Evolutionary conservation across 2,113 vertebrate species (phyloP).

Genomic region (Lichenostomus cassidix): DNA sequence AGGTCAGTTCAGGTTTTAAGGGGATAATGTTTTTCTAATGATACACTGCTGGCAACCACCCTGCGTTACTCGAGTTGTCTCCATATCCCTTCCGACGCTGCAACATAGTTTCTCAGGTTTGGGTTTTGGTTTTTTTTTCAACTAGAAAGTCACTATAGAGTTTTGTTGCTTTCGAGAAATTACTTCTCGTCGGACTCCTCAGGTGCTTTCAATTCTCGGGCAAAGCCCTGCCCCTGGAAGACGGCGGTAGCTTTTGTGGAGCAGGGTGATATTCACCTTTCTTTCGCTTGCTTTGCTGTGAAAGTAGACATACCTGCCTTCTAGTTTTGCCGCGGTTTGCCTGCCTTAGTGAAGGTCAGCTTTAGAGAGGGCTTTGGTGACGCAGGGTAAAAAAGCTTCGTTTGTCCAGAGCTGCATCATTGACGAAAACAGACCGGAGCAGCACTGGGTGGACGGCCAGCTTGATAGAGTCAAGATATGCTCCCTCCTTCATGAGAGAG

Average conservation of each 20-base stretch:
- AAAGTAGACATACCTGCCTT: too few species aligned
- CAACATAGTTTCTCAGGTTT: not conserved
- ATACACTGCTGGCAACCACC: not conserved
- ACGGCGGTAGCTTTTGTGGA: not conserved
- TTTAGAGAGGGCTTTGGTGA: not conserved
- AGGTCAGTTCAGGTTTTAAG: not conserved
- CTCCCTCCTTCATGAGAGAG: not conserved
- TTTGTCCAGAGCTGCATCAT: too few species aligned
- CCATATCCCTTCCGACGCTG: not conserved
- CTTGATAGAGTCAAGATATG: not conserved
- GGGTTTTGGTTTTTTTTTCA: not conserved
- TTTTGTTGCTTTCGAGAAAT: slow-evolving; percentile 13
- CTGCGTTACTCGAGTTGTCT: not conserved
- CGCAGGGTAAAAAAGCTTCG: not conserved
- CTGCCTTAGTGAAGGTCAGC: not conserved
- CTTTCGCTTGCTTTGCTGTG: not conserved
- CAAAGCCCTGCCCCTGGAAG: not conserved
- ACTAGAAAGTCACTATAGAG: not conserved
- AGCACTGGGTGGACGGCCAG: too few species aligned
- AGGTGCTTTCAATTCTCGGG: not conserved
- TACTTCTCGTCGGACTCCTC: not conserved
- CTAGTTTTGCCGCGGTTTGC: not conserved
- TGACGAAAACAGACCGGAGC: not conserved
- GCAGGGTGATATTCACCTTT: too few species aligned
- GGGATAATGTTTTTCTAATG: not conserved